Conservation (phyloP, 2,797 vertebrate genomes). For the Coregonus suidteri region DNA sequence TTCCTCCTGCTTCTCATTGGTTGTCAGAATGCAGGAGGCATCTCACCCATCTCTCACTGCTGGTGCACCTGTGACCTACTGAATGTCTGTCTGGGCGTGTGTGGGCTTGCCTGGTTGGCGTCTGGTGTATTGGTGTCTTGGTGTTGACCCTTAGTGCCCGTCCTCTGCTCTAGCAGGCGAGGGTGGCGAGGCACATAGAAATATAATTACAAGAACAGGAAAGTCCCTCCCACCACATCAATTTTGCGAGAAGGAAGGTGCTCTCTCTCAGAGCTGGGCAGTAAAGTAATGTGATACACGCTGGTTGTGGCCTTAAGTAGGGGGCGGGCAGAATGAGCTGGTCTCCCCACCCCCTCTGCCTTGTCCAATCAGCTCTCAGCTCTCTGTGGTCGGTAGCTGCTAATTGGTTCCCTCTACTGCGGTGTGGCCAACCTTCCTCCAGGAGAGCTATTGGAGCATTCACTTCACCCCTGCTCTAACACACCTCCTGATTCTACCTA, state of each 20-base stretch:
- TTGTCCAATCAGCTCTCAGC: slow-evolving; percentile 33
- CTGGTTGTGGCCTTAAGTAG: slow-evolving; percentile 12
- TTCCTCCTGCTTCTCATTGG: slow-evolving; percentile 21
- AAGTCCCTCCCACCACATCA: neutral
- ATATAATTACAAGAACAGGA: no score
- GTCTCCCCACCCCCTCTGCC: slow-evolving; percentile 54
- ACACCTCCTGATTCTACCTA: slow-evolving; percentile 28
- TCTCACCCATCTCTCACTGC: neutral
- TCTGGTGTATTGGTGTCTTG: no score
- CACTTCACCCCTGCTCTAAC: slow-evolving; percentile 49
- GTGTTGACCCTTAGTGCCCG: neutral
- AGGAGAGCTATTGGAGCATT: neutral
- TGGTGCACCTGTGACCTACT: neutral
- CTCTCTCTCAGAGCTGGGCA: no score
- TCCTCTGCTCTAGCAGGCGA: neutral
- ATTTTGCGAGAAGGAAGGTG: no score
- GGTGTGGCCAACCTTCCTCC: neutral
- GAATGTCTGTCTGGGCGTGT: neutral
- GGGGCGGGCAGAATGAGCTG: slow-evolving; percentile 58
- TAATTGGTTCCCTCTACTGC: slow-evolving; percentile 55
- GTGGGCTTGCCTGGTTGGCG: neutral
- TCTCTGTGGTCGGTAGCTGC: slow-evolving; percentile 18
- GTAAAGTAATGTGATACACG: neutral
- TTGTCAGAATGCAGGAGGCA: neutral
- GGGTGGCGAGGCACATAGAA: neutral